Evolutionary conservation across 2,797 vertebrate species (phyloP), one percentile per base, ranked within the genome.

Genomic region (Remorina albescens): DNA sequence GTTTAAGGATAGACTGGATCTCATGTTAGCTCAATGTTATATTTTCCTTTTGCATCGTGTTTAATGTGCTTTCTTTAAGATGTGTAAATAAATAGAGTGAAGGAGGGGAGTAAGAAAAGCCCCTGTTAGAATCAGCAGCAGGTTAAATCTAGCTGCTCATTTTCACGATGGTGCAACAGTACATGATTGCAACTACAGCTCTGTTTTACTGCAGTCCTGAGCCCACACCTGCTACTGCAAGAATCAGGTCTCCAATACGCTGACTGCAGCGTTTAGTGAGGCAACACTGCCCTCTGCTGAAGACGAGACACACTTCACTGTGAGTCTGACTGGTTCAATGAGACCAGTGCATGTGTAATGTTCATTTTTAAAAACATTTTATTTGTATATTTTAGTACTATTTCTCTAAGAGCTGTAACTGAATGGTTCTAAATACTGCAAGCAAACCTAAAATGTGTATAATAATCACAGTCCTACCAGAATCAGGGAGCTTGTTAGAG

Each of bases 391-490:
- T n/a, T n/a, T n/a, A n/a, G n/a, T n/a, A n/a, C n/a, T n/a, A n/a
- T n/a, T n/a, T n/a, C n/a, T n/a, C 10, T 13, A 26, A 37, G 10
- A 21, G 5, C 8, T n/a, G 16, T 21, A 15, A 34, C 1, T 46
- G 12, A 46, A 21, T 28, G 1, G 0, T 42, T 39, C 2, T 50
- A 53, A 15, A 15, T 36, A 2, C 26, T 26, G 15, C 0, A 39
- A 21, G 23, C 3, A 47, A 15, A 49, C 39, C 1, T 34, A 0
- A 0, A 67, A 11, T 32, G 8, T 37, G 23, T 59, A 57, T 19
- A n/a, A 47, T 15, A 19, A 30, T 21, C 8, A 15, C 6, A 21
- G 67, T 50, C 94, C 88, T 86, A 96, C 96, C 96, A 84, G 93
- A 94, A 88, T 86, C 88, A 65, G 86, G 80, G 57, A 54, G 74